Percentiles rank a stretch among this genome's conserved stretches.
These are phyloP conservation scores for Mormyrus iriodes DNA, from an alignment of 2,113 vertebrate genomes.

Conservation along the genomic window DNA sequence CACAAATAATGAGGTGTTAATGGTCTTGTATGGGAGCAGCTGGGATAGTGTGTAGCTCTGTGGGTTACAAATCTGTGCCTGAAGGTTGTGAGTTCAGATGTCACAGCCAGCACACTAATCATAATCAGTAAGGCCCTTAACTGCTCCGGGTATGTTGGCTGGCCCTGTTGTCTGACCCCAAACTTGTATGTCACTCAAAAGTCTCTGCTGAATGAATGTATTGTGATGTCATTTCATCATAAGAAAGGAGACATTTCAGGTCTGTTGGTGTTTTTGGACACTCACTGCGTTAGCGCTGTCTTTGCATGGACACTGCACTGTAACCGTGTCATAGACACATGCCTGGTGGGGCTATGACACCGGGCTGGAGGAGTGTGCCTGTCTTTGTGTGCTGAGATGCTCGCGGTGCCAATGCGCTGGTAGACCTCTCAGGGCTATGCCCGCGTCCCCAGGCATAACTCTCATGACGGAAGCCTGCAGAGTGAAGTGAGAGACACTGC, in stretches of 20 bases:
- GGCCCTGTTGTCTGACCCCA: too few species aligned
- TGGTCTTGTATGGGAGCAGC: too few species aligned
- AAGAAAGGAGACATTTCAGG: neutral
- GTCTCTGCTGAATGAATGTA: too few species aligned
- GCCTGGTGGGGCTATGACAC: neutral
- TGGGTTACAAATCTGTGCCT: too few species aligned
- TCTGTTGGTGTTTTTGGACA: neutral
- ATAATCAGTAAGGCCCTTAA: too few species aligned
- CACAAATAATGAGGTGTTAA: too few species aligned
- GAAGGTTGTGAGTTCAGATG: too few species aligned
- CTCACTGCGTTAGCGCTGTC: neutral
- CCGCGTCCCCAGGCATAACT: neutral
- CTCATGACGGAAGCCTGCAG: neutral
- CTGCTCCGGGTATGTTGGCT: too few species aligned
- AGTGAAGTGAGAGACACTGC: neutral
- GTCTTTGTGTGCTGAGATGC: neutral
- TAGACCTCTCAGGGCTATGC: neutral
- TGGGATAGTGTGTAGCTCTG: too few species aligned
- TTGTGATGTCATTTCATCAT: neutral
- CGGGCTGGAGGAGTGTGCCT: neutral
- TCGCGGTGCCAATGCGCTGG: neutral
- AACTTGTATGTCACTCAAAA: too few species aligned
- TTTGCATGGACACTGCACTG: neutral
- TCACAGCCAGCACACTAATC: too few species aligned
- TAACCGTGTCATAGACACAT: neutral